Base-by-base conservation (phyloP, 2,113 vertebrate genomes). In the Seriola aureovittata region DNA sequence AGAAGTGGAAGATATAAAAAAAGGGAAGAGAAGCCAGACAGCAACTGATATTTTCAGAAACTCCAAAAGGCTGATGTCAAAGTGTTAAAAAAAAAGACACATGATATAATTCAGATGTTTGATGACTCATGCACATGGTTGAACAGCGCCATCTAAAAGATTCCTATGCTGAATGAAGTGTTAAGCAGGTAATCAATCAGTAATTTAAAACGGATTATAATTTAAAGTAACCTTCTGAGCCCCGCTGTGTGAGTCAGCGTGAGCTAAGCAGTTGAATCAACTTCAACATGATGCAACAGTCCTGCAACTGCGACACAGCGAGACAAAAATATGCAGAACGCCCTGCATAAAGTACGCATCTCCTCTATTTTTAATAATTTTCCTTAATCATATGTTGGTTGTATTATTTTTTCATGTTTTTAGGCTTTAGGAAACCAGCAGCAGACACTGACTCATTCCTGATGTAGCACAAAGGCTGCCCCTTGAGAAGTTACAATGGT, bases 211-310 rank as follows among this genome's bases (percentile, higher is more conserved):
- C 21, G 48, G 62, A 87, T 80, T 63, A 48, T 46, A 52, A 81
- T 82, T 89, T 63, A 42, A 84, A 83, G 58, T 14, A 62, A 75
- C 72, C 59, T 54, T 55, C 79, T 58, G 83, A 73, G 64, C 40
- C 59, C 59, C 0, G 36, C 60, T 38, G 1, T 9, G 21, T 74
- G 84, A 90, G 60, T 88, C 82, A 84, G 55, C 44, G 57, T 87
- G 87, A 92, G 71, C 78, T 89, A 82, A 93, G 78, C 88, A 60
- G 63, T 70, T 55, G 23, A 67, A 58, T 48, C 40, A 40, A 42
- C 48, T 60, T 36, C 12, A 29, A 75, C 2, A 68, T 92, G 87
- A 92, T 91, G 90, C 87, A 91, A 90, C 36, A 11, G 52, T 75
- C 72, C 58, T 77, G 88, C 71, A 89, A 92, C 80, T 6, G 50